Evolutionary conservation across 2,888 invertebrate species (phyloP), one percentile per base, ranked within the genome.

Genomic region (Cerceris ruficornis): DNA sequence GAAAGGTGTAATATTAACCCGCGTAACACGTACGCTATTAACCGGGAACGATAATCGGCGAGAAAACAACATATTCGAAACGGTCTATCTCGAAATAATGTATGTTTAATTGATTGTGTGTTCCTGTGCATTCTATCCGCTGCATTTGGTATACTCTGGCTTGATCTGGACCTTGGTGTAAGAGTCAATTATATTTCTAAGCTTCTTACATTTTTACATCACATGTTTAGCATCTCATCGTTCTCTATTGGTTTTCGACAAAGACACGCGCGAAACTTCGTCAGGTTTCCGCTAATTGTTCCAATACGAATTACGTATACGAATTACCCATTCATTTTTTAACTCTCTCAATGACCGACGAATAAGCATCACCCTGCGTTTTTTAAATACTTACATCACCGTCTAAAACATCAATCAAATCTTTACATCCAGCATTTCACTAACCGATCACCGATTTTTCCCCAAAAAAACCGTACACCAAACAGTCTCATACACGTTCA

Each of bases 161-260:
- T 92, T 92, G 90, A 92, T 92, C 92, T 92, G 92, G 92, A 92
- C 88, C 90, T 92, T 91, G 91, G 92, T 92, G 92, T 92, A 92
- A 92, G 92, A 92, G 91, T 92, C 88, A 91, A 91, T 88, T 89
- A 91, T 91, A 91, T 90, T 88, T 89, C 89, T 91, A 91, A 91
- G 91, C 91, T 92, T 91, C 78, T 88, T 86, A 88, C 83, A 84
- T 86, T 89, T 89, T 88, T 88, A 88, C 86, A 84, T 82, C 73
- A 84, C 80, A 77, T 77, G 49, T 80, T 71, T 80, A 77, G 77
- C 71, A 50, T 67, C 50, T 66, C 49, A 61, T 62, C 74, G 65
- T 66, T 71, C 14, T 70, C 6, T 67, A 55, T 69, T 75, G 75
- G 28, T 76, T 75, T 77, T 9, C 59, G 61, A 69, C 42, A 55